phyloP scores from a whole-genome alignment of 1,140 invertebrate species.

The Drosophila nebulosa region DNA sequence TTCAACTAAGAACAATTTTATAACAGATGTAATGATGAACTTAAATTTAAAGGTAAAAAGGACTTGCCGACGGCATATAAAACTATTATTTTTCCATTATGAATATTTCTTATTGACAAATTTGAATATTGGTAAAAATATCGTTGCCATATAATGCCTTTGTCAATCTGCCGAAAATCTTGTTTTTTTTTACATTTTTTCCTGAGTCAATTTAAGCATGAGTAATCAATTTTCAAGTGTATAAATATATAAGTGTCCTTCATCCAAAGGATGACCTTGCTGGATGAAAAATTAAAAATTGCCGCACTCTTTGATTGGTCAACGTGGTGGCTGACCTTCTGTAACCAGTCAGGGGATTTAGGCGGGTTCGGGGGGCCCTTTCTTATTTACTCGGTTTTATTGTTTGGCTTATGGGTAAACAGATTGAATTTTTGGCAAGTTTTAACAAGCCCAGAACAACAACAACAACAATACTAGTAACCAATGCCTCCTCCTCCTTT shows the following conservation, averaged over 20 bases:
- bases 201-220: not conserved
- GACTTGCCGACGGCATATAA: too few species aligned
- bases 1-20: too few species aligned
- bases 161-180: too few species aligned
- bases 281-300: conserved; percentile 22
- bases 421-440: conserved; percentile 72
- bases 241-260: not conserved
- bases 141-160: too few species aligned
- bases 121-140: too few species aligned
- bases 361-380: not conserved
- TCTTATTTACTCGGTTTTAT: not conserved
- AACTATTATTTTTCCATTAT: too few species aligned
- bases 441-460: conserved; percentile 54
- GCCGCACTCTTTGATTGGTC: conserved; percentile 32
- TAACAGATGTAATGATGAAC: too few species aligned
- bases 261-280: conserved; percentile 45
- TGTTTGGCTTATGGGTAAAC: conserved; percentile 42
- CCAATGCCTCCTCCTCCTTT: conserved; percentile 31
- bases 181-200: too few species aligned
- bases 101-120: too few species aligned
- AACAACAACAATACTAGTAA: conserved; percentile 1
- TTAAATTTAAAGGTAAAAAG: too few species aligned
- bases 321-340: conserved; percentile 1
- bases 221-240: not conserved
- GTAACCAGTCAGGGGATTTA: not conserved